Percentiles rank a stretch among this genome's conserved stretches.
phyloP scores from a whole-genome alignment of 2,888 invertebrate genomes.

The Hypsopygia costalis region DNA sequence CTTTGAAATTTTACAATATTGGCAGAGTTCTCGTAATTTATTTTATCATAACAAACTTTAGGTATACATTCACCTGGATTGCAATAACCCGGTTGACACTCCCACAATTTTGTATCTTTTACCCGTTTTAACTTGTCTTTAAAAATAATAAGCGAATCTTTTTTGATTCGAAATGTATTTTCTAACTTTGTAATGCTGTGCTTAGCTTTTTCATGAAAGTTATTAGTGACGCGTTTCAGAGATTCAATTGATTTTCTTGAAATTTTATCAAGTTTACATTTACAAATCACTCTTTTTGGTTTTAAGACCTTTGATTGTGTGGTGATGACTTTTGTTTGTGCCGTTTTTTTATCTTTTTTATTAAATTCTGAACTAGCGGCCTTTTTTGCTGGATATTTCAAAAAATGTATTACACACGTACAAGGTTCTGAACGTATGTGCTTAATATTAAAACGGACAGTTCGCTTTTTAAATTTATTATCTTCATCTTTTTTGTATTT shows the following conservation, averaged over 20 bases:
- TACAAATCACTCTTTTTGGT: slow-evolving; percentile 17
- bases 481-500: background rate
- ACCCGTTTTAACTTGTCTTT: slow-evolving; percentile 35
- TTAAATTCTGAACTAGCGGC: background rate
- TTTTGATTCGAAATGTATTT: slow-evolving; percentile 28
- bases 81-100: slow-evolving; percentile 20
- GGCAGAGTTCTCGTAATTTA: too few species aligned
- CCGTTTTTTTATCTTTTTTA: slow-evolving; percentile 10
- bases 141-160: slow-evolving; percentile 39
- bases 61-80: slow-evolving; percentile 23
- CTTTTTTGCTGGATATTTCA: background rate
- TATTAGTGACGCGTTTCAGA: slow-evolving; percentile 5
- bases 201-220: slow-evolving; percentile 22
- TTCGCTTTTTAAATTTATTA: slow-evolving; percentile 15
- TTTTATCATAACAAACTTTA: slow-evolving; percentile 13
- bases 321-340: too few species aligned
- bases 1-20: too few species aligned
- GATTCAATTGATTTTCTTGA: slow-evolving; percentile 1
- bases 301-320: slow-evolving; percentile 16
- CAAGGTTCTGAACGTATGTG: slow-evolving; percentile 38
- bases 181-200: slow-evolving; percentile 19
- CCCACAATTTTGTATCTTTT: slow-evolving; percentile 17
- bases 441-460: slow-evolving; percentile 24
- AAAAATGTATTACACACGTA: slow-evolving; percentile 29
- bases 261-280: slow-evolving; percentile 11